These are phyloP conservation scores for Vandiemenella viatica DNA, from an alignment of 2,888 invertebrate species.

Conservation along the genomic window DNA sequence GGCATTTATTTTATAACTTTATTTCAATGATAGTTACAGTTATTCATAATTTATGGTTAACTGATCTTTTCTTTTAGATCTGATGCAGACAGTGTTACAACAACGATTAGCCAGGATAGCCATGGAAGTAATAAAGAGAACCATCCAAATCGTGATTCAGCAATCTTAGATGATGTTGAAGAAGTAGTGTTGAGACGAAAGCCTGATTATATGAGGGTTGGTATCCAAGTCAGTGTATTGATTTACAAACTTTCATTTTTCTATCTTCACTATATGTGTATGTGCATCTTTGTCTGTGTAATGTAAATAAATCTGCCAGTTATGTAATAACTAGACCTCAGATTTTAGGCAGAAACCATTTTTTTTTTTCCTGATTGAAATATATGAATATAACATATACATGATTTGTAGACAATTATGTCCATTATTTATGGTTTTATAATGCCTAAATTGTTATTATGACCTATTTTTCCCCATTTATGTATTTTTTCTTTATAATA, in stretches of 20 bases:
- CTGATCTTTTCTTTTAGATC: slow-evolving; percentile 28
- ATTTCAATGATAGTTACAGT: no score
- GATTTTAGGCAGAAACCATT: no score
- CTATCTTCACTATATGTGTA: not conserved
- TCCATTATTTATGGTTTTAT: no score
- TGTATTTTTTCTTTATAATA: no score
- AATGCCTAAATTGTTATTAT: no score
- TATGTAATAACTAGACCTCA: no score
- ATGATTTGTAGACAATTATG: no score
- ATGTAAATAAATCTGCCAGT: not conserved
- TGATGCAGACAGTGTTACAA: slow-evolving; percentile 71
- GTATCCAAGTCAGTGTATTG: no score
- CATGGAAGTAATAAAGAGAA: slow-evolving; percentile 44
- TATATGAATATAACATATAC: no score
- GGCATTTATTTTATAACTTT: no score
- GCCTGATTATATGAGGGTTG: slow-evolving; percentile 31
- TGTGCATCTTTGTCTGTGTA: not conserved
- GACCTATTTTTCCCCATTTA: no score
- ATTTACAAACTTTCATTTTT: not conserved
- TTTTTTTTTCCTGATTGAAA: no score
- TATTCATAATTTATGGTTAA: not conserved
- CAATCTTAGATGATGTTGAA: slow-evolving; percentile 36
- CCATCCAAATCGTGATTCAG: slow-evolving; percentile 16
- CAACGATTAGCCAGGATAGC: slow-evolving; percentile 62
- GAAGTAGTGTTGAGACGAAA: slow-evolving; percentile 58